phyloP scores from a whole-genome alignment of 2,113 vertebrate genomes.

The Chionis minor region DNA sequence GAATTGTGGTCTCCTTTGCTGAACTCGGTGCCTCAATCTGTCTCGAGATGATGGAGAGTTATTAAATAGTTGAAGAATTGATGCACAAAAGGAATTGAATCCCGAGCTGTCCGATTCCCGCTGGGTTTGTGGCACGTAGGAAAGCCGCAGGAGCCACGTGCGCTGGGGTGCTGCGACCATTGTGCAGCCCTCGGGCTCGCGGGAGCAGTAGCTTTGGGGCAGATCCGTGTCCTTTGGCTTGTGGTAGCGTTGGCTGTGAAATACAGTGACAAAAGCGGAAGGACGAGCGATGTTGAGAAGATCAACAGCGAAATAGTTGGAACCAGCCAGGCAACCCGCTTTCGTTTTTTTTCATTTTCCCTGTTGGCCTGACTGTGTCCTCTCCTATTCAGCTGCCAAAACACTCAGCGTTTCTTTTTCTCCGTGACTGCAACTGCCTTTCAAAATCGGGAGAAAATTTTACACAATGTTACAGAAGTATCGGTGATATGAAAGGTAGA shows the following conservation, averaged over 20 bases:
- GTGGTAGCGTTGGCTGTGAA: not conserved
- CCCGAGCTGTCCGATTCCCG: not conserved
- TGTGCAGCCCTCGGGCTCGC: not conserved
- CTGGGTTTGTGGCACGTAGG: not conserved
- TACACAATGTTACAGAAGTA: not conserved
- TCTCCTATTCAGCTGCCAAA: not conserved
- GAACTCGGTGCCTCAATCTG: not conserved
- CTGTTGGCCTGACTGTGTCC: not conserved
- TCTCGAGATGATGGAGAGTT: not conserved
- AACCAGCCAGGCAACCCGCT: not conserved
- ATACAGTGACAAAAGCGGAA: not conserved
- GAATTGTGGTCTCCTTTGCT: not conserved
- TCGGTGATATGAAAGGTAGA: not conserved
- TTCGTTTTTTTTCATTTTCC: not conserved
- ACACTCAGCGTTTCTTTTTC: not conserved
- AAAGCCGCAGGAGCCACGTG: not conserved
- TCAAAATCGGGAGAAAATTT: not conserved
- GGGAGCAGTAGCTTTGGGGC: not conserved
- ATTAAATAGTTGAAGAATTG: not conserved
- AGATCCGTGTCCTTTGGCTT: not conserved
- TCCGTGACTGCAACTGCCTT: not conserved
- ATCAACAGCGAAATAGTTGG: not conserved
- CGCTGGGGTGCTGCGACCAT: fast-evolving
- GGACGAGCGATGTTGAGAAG: not conserved
- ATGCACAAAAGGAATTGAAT: not conserved